phyloP scores from a whole-genome alignment of 2,888 invertebrate genomes.

The Drosophila atroscutellata region DNA sequence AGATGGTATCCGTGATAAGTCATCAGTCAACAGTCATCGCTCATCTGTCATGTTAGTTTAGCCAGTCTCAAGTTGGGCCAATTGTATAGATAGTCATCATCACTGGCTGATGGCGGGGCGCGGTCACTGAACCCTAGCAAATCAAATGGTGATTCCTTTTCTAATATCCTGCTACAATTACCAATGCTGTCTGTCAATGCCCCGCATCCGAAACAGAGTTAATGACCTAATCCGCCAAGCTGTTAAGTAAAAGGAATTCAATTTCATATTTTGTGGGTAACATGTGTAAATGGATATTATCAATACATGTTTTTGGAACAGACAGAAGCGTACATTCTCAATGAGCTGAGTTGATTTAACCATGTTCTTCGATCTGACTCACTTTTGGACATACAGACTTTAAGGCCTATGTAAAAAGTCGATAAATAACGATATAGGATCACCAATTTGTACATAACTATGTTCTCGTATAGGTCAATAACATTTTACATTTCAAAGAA shows the following conservation, averaged over 20 bases:
- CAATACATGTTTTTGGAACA: neutral
- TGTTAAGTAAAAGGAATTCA: neutral
- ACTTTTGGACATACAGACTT: neutral
- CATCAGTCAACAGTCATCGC: neutral
- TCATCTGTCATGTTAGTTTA: conserved; percentile 2
- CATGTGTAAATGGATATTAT: neutral
- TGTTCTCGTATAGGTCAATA: neutral
- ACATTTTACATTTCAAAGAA: neutral
- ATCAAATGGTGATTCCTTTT: neutral
- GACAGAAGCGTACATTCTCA: neutral
- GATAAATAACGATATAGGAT: neutral
- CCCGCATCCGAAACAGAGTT: neutral
- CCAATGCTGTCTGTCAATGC: neutral
- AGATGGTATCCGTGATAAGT: neutral
- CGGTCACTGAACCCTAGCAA: neutral
- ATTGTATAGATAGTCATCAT: neutral
- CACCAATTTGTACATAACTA: neutral
- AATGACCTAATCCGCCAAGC: neutral
- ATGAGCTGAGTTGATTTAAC: neutral
- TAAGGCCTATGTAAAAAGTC: neutral
- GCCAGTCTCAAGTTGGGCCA: neutral
- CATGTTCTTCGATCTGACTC: neutral
- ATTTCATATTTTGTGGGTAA: neutral
- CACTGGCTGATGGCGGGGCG: neutral
- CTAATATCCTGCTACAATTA: neutral